Base-by-base conservation (phyloP, 2,797 vertebrate species). In the Alexandromys oeconomus region DNA sequence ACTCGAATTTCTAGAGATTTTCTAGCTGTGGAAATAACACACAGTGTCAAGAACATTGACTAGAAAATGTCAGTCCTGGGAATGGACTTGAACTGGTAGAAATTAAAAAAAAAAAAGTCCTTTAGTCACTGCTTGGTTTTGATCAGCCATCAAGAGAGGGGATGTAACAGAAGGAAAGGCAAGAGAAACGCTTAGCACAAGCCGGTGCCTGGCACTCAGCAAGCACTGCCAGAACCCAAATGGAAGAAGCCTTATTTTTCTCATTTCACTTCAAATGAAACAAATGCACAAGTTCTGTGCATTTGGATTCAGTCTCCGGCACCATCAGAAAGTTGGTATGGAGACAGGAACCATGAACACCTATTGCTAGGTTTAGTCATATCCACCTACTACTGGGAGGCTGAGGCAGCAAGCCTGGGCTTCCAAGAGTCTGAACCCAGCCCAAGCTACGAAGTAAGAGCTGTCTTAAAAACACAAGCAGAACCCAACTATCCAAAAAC, bases 21-120 rank as follows among this genome's bases (percentile, higher is more conserved):
- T 63, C 74, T 84, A 74, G 73, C 84, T 63, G 94, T 91, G 67
- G 63, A 95, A 96, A 93, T 51, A 97, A 93, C 74, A 87, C 81
- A 73, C n/a, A 73, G 48, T 86, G 71, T 40, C 63, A 51, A 95
- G 76, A 95, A 89, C 12, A 51, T 4, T 40, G 71, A 93, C 0
- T 67, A 6, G 11, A 88, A 85, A 94, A 59, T 51, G 14, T 90
- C 63, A 88, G 77, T 88, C 67, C 73, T 79, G 6, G 40, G 89
- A 87, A 88, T 34, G 31, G 13, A 77, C 67, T 79, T 79, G 27
- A 96, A 87, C 9, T 71, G 37, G 21, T 31, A 79, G 46, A 74
- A 3, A 1, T 80, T 31, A 10, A 37, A 48, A 78, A 57, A 40
- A 61, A 69, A 61, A 31, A n/a, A n/a, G n/a, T 27, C 31, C 43